Evolutionary conservation across 2,797 vertebrate genomes (phyloP).

Genomic region (Malurus leucopterus): DNA sequence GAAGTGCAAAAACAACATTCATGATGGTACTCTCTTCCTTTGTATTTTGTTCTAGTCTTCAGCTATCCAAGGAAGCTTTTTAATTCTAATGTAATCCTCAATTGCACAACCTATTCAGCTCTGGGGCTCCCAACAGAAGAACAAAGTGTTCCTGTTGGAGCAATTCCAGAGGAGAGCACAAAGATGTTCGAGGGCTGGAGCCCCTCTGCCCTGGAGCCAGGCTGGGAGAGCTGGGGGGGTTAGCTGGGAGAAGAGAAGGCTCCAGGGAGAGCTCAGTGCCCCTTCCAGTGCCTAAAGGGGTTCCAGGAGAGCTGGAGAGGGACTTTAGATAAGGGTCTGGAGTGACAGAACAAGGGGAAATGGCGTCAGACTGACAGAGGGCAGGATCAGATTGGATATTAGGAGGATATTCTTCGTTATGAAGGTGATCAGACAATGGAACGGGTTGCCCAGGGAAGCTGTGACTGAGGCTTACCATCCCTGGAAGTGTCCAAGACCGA

Average conservation of each 20-base stretch:
- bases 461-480: not conserved
- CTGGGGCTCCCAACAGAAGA: not conserved
- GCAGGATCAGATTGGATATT: not conserved
- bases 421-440: not conserved
- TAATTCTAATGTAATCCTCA: not conserved
- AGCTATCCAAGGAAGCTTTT: not conserved
- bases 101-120: not conserved
- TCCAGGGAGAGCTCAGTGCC: not conserved
- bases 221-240: not conserved
- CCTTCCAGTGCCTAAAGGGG: not conserved
- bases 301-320: not conserved
- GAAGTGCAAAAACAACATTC: conserved; percentile 52
- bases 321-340: not conserved
- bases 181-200: not conserved
- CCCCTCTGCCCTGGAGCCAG: not conserved
- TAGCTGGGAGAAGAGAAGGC: not conserved
- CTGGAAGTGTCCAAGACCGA: not conserved
- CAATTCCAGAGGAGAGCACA: not conserved
- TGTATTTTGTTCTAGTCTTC: not conserved
- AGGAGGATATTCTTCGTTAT: not conserved
- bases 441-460: not conserved
- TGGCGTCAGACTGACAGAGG: not conserved
- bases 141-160: not conserved
- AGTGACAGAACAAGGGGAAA: not conserved
- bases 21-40: conserved; percentile 15